Base-by-base conservation (phyloP, 2,113 vertebrate genomes). In the Acanthochromis polyacanthus region DNA sequence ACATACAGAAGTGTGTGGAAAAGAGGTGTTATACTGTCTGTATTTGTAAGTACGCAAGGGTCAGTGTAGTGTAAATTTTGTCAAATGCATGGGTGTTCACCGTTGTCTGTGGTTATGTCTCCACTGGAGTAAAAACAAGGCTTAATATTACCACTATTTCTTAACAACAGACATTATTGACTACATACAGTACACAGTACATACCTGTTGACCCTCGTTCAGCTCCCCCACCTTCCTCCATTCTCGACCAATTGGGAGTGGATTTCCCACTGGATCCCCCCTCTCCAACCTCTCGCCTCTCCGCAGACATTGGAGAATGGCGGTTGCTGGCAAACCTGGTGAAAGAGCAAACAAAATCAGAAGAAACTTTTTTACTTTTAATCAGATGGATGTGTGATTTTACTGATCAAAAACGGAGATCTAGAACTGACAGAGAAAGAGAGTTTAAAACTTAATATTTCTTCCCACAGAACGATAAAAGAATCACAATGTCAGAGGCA, bases 281-380 rank as follows among this genome's bases (percentile, higher is more conserved):
- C 28, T 98, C 98, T 61, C 95, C 95, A 0, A 93, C 96, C 86
- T 97, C 89, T n/a, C 89, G 96, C 74, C 97, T 94, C 89, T 99
- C 97, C 0, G 96, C 90, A 43, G 97, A 96, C 75, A 97, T 96
- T 0, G 98, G 97, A 58, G 98, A 98, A 87, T 98, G 96, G 65
- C 96, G 96, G 91, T 86, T 97, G 51, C 96, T 93, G 65, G 89
- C 96, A 93, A 98, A 99, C 92, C 98, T 99, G 93, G n/a, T n/a
- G 28, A 62, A 73, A 14, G 17, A 36, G 23, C 10, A 57, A n/a
- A 66, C 4, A 66, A 0, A 78, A n/a, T 51, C 15, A 22, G 17
- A 28, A 36, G 6, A 1, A 36, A 53, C 17, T 5, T 75, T 45
- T 43, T 10, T 17, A 11, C 52, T 68, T 23, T 55, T 19, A 15